phyloP scores from a whole-genome alignment of 2,888 invertebrate species.

The Lapara coniferarum region DNA sequence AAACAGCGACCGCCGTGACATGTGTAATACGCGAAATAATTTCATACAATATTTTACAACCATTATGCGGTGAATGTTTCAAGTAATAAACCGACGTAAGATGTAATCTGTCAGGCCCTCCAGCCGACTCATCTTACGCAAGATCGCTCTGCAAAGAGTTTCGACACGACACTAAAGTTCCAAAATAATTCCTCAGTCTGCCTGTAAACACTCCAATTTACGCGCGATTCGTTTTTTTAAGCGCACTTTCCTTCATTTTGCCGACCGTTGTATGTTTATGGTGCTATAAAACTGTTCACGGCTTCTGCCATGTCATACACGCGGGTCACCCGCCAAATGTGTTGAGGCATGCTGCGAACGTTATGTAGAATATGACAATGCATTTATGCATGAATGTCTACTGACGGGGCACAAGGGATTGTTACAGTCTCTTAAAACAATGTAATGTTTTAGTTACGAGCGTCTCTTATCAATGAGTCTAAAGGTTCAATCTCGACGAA shows the following conservation, averaged over 20 bases:
- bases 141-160: constrained; percentile 57
- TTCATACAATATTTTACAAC: constrained; percentile 36
- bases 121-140: constrained; percentile 58
- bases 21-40: constrained; percentile 24
- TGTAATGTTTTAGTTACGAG: too few relatives aligned
- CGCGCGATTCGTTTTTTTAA: constrained; percentile 55
- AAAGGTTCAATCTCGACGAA: too few relatives aligned
- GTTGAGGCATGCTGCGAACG: background rate
- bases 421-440: background rate
- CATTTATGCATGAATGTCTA: background rate
- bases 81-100: constrained; percentile 43
- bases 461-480: too few relatives aligned
- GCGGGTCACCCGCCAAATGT: background rate
- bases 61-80: constrained; percentile 32
- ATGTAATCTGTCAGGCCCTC: constrained; percentile 56
- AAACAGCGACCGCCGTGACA: background rate
- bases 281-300: constrained; percentile 57
- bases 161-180: constrained; percentile 71
- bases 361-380: background rate
- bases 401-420: background rate
- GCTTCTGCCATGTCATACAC: constrained; percentile 52
- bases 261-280: constrained; percentile 59
- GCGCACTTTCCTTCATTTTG: constrained; percentile 62
- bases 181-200: constrained; percentile 65
- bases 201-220: constrained; percentile 72